phyloP scores from a whole-genome alignment of 1,140 invertebrate species.

The Tetragonula clypearis region DNA sequence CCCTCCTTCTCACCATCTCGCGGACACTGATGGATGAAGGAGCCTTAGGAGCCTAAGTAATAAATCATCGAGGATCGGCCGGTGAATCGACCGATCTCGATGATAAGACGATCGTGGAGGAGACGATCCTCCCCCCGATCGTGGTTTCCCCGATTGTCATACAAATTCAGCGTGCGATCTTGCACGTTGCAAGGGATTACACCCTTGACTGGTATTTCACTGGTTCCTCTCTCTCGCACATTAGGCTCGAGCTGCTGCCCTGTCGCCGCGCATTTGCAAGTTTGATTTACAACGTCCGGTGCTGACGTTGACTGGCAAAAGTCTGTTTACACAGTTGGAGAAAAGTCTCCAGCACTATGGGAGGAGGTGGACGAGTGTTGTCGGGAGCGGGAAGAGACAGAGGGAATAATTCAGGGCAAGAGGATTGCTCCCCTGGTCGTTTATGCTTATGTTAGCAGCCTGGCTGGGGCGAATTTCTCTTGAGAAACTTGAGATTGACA shows the following conservation, averaged over 20 bases:
- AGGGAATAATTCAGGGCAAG: too few species aligned
- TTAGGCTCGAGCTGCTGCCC: background rate
- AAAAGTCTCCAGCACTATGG: too few species aligned
- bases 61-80: slow-evolving; percentile 32
- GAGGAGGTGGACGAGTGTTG: too few species aligned
- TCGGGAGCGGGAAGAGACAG: too few species aligned
- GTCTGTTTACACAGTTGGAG: too few species aligned
- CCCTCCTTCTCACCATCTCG: background rate
- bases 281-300: too few species aligned
- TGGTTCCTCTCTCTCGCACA: background rate
- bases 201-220: background rate
- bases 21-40: slow-evolving; percentile 43
- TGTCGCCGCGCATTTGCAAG: background rate
- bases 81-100: background rate
- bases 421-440: too few species aligned
- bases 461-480: too few species aligned
- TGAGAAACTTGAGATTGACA: too few species aligned
- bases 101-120: slow-evolving; percentile 4
- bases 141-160: slow-evolving; percentile 22
- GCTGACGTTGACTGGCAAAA: too few species aligned
- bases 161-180: background rate
- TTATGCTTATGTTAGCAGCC: too few species aligned
- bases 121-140: background rate
- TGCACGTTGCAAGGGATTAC: background rate
- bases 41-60: slow-evolving; percentile 9